phyloP scores from a whole-genome alignment of 2,797 vertebrate genomes.

The Sorex maritimensis region DNA sequence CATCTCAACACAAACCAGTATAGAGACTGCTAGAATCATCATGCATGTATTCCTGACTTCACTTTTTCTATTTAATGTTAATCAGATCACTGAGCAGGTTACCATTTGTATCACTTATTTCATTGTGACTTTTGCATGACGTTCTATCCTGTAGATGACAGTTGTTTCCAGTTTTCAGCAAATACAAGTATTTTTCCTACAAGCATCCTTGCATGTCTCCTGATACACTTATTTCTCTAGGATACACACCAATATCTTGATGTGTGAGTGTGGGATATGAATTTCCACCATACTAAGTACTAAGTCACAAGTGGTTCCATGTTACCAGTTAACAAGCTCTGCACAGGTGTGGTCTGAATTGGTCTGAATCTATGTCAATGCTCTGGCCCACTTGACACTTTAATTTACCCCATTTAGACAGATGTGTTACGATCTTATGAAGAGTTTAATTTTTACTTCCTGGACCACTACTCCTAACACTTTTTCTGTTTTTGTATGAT shows the following conservation, averaged over 20 bases:
- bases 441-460: not conserved
- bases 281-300: not conserved
- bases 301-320: not conserved
- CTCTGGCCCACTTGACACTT: too few relatives aligned
- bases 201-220: not conserved
- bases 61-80: not conserved
- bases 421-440: too few relatives aligned
- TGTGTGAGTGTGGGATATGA: not conserved
- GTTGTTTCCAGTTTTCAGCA: not conserved
- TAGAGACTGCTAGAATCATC: not conserved
- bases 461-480: not conserved
- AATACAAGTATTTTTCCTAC: not conserved
- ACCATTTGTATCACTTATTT: constrained; percentile 5
- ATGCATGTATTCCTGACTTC: not conserved
- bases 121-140: not conserved
- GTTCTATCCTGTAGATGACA: not conserved
- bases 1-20: not conserved
- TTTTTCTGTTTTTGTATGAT: too few relatives aligned
- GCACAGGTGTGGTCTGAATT: too few relatives aligned
- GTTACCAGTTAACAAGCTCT: not conserved
- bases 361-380: too few relatives aligned
- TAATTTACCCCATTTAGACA: too few relatives aligned
- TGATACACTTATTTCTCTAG: not conserved
- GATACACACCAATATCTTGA: not conserved
- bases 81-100: not conserved